Conservation (phyloP, 2,888 invertebrate genomes). For the Phyto melanocephala region DNA sequence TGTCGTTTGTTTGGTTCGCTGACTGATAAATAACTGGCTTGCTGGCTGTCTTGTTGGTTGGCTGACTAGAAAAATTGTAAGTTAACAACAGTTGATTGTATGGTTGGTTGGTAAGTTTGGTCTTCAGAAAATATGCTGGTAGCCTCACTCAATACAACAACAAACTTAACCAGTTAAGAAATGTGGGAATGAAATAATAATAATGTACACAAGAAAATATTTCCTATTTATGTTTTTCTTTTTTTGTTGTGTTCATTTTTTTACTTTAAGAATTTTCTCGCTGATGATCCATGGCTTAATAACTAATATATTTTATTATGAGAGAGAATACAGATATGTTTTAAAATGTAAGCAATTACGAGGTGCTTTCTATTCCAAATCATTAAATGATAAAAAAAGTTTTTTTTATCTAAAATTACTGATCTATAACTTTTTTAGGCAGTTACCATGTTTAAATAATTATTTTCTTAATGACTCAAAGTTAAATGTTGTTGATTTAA, state of each 20-base stretch:
- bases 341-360: neutral
- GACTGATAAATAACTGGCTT: neutral
- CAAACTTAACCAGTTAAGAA: conserved; percentile 48
- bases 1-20: conserved; percentile 5
- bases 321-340: neutral
- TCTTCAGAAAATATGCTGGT: conserved; percentile 17
- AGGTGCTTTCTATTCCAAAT: no score
- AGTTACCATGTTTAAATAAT: no score
- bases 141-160: neutral
- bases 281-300: conserved; percentile 44
- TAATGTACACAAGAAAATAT: conserved; percentile 35
- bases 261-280: conserved; percentile 47
- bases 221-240: conserved; percentile 41
- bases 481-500: no score
- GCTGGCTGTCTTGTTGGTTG: neutral
- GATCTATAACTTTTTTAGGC: no score
- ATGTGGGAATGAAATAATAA: conserved; percentile 54
- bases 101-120: conserved; percentile 24
- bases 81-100: conserved; percentile 10
- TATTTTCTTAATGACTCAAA: no score
- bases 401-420: no score
- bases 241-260: conserved; percentile 20
- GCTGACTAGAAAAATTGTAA: conserved; percentile 7
- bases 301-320: conserved; percentile 26
- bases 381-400: no score